phyloP scores from a whole-genome alignment of 2,888 invertebrate genomes.

The Loripinus fragilis region DNA sequence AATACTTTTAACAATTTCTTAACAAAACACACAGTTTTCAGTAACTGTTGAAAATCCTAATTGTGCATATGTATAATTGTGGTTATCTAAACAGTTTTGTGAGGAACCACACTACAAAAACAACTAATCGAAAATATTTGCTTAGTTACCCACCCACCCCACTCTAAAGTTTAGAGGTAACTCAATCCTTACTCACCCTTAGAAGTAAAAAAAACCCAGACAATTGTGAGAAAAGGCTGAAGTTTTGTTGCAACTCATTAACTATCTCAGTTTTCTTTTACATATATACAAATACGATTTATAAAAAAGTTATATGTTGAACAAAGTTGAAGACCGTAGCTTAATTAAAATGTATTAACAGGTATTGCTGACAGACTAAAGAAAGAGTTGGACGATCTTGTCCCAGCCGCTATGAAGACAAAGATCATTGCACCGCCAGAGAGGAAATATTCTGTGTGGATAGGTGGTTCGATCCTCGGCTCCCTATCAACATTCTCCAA shows the following conservation, averaged over 20 bases:
- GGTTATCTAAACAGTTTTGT: too few species aligned
- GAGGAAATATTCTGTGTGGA: conserved; percentile 97
- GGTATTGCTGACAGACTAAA: conserved; percentile 84
- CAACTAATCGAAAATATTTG: too few species aligned
- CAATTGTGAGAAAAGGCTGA: too few species aligned
- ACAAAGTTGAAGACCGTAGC: not conserved
- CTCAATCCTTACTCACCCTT: too few species aligned
- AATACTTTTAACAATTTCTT: too few species aligned
- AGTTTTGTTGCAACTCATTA: not conserved
- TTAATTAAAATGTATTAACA: conserved; percentile 87
- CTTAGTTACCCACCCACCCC: too few species aligned
- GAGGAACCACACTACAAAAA: too few species aligned
- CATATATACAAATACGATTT: not conserved
- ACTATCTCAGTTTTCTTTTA: not conserved
- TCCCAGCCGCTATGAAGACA: conserved; percentile 59
- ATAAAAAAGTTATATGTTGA: not conserved
- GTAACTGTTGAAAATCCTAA: too few species aligned
- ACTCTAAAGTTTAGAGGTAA: too few species aligned
- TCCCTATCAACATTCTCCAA: conserved; percentile 85
- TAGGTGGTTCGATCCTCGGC: conserved; percentile 98
- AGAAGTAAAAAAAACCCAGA: too few species aligned
- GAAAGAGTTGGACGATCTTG: conserved; percentile 55
- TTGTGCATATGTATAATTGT: too few species aligned
- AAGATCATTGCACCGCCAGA: conserved; percentile 66
- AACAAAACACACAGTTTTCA: too few species aligned